Base-by-base conservation (phyloP, 2,113 vertebrate species). In the Pachyramphus minor region DNA sequence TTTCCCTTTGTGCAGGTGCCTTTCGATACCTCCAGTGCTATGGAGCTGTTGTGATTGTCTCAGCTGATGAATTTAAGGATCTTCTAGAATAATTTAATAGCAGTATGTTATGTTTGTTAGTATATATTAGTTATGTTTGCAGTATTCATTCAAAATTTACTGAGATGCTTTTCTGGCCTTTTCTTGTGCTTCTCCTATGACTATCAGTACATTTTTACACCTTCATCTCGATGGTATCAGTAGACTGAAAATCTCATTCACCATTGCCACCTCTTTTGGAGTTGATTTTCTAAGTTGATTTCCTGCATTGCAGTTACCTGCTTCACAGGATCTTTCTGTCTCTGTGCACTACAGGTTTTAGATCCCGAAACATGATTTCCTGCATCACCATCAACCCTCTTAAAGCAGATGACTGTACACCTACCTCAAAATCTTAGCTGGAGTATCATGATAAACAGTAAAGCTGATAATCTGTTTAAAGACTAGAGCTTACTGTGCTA, bases 201-300 rank as follows among this genome's bases (percentile, higher is more conserved):
- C 21, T 4, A 2, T 62, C 25, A 35, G 39, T 33, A 76, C 3
- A 4, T 55, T 87, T 91, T 63, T n/a, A 53, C 6, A 76, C 45
- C 9, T 13, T 73, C 3, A 15, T 73, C 44, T 44, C 64, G 59
- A 31, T 50, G 16, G 19, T 50, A 14, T 63, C 1, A 0, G 1
- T 53, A 39, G 33, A 59, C n/a, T 44, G 16, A 76, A 76, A 82
- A 62, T 64, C 12, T 91, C 22, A 50, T 76, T 79, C 58, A n/a
- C 35, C 18, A 49, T 79, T 9, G 45, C 22, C 7, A 27, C 69
- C 23, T 74, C 28, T 87, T 89, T 68, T 84, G 39, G 44, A 15
- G 22, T 14, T 68, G n/a, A 68, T 84, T 63, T 73, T 49, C 39
- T 64, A 39, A 55, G 63, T 52, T 28, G 25, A 28, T 52, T 14